phyloP scores from a whole-genome alignment of 2,113 vertebrate genomes.

The Todiramphus saurophagus region DNA sequence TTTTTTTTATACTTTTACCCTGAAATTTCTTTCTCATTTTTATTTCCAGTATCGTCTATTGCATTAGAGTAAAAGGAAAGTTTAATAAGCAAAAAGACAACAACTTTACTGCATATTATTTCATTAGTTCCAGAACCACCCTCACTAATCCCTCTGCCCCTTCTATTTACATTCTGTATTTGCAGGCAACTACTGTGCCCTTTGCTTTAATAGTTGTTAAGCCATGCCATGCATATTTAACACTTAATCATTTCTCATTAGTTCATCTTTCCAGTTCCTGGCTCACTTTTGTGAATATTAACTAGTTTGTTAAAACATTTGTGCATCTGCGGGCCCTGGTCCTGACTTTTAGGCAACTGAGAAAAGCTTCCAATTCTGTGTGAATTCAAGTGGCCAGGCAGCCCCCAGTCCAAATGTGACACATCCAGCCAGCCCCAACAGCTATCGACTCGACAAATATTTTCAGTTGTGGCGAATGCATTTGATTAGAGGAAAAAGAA shows the following conservation, averaged over 20 bases:
- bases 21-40: background rate
- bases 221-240: slow-evolving; percentile 60
- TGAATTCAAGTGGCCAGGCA: background rate
- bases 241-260: slow-evolving; percentile 65
- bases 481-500: background rate
- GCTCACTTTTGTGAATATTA: slow-evolving; percentile 52
- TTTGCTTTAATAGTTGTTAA: slow-evolving; percentile 44
- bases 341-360: background rate
- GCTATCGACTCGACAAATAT: background rate
- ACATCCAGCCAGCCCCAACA: background rate
- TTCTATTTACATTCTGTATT: slow-evolving; percentile 43
- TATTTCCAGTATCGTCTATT: background rate
- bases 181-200: slow-evolving; percentile 44
- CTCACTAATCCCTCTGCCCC: slow-evolving; percentile 43
- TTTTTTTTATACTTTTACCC: background rate
- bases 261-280: slow-evolving; percentile 42
- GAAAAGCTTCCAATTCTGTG: background rate
- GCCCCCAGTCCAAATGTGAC: background rate
- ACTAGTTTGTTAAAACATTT: slow-evolving; percentile 36
- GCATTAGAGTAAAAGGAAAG: slow-evolving; percentile 4
- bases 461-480: background rate
- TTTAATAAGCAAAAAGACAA: slow-evolving; percentile 48
- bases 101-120: slow-evolving; percentile 39
- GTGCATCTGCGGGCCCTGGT: background rate
- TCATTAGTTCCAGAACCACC: slow-evolving; percentile 49